phyloP scores from a whole-genome alignment of 2,113 vertebrate species.

The Cheirogaleus medius region DNA sequence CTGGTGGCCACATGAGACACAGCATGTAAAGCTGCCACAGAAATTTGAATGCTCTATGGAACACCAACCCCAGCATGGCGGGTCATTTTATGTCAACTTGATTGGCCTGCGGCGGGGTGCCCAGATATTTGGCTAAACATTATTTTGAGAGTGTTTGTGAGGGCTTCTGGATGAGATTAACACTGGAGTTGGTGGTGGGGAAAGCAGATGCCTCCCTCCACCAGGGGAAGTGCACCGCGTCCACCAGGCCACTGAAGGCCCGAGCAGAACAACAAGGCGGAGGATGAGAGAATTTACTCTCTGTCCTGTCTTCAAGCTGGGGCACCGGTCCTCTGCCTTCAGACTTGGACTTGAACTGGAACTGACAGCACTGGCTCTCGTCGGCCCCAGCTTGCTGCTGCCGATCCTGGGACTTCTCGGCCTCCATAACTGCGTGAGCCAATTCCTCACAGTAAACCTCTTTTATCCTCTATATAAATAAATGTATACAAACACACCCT shows the following conservation, averaged over 20 bases:
- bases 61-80: neutral
- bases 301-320: neutral
- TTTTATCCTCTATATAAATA: neutral
- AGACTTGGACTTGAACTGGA: neutral
- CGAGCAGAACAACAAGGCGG: neutral
- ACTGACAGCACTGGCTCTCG: neutral
- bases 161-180: neutral
- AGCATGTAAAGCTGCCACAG: fast-evolving
- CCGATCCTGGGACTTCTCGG: neutral
- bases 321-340: neutral
- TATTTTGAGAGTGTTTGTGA: neutral
- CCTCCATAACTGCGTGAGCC: neutral
- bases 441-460: neutral
- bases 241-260: neutral
- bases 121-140: too few species aligned
- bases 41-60: neutral
- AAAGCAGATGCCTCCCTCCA: neutral
- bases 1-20: neutral
- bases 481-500: neutral
- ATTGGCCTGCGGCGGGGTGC: fast-evolving
- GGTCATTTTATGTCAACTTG: neutral
- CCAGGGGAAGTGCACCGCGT: fast-evolving
- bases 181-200: neutral
- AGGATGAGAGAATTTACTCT: neutral
- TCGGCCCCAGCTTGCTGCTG: neutral